Base-by-base conservation (phyloP, 1,140 invertebrate genomes). In the Cydia splendana region DNA sequence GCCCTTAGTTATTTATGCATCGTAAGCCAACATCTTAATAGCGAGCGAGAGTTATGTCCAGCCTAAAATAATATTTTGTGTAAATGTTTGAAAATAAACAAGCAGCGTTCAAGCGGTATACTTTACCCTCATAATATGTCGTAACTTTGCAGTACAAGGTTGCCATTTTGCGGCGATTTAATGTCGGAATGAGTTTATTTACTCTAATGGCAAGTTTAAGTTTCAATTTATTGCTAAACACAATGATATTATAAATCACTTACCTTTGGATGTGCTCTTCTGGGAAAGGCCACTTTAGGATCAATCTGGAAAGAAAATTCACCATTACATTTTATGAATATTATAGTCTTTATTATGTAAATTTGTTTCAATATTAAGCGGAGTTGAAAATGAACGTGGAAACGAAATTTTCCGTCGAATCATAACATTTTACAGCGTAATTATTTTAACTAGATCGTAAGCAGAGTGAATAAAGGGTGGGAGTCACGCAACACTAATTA, bases 271-370 rank as follows among this genome's bases (percentile, higher is more conserved):
- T 99, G 98, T 95, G 98, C 97, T 96, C 98, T 96, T 95, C 99
- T 97, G 83, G 99, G 99, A 95, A 99, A 99, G 93, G 99, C 99
- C 94, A 99, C 98, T 96, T 99, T 99, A 85, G 99, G 99, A 94
- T 99, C 99, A 95, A 99, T 99, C 98, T 99, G 96, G 83, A 97
- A 97, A 89, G 91, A 87, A 79, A 83, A 83, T 71, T 45, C 34
- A 38, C 67, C 67, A 71, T 71, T 71, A 75, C 24, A 28, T 75
- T 75, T 51, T 75, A 57, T 75, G 45, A 75, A 75, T 75, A 75
- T 75, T 57, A 28, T 75, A 51, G 30, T 18, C 67, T 24, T 62
- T 71, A 71, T 71, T 71, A 71, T 71, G 67, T 45, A 71, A 71
- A 71, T 71, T 75, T 62, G 34, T 75, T 28, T 53, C 28, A 75